Evolutionary conservation across 2,888 invertebrate genomes (phyloP), one percentile per base, ranked within the genome.

Genomic region (Eupithecia dodoneata): DNA sequence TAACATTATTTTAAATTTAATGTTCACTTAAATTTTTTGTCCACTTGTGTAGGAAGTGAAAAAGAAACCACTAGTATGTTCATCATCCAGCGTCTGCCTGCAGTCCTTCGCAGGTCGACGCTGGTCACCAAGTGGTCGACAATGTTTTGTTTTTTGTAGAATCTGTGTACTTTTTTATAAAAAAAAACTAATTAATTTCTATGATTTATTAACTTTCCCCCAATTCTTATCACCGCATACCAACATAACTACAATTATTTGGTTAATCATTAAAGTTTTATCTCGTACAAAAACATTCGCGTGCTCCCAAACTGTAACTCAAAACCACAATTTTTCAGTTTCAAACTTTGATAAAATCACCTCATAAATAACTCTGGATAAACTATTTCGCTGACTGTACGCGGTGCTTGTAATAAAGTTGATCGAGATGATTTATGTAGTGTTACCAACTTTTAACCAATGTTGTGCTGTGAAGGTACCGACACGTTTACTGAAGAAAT

Each of bases 391-490:
- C 79, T 78, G 78, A 80, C 76, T 69, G 63, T 80, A 80, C 76
- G 76, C 74, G 75, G 70, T 74, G 75, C 66, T 74, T 72, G 73
- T 76, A 73, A 76, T 79, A 79, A 86, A 85, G 85, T 87, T 88
- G 88, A 89, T 89, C 45, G 30, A n/a, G 10, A 69, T 45, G 69
- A 63, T 45, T 45, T 45, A 70, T 47, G 55, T n/a, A 66, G 44
- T 44, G 44, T 44, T 42, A 69, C 44, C 18, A 42, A 44, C n/a
- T 69, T 69, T 69, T 66, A 42, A 42, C n/a, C 67, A 30, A 63
- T 63, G 63, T 63, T 63, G 63, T 63, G 30, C 63, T 63, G 10
- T 63, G 63, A 63, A 4, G 30, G 30, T 18, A 18, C 18, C 12
- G 63, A 63, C n/a, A 63, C 10, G 30, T 30, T 63, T 30, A 30